Conservation (phyloP, 2,888 invertebrate species). For the Boloria selene region DNA sequence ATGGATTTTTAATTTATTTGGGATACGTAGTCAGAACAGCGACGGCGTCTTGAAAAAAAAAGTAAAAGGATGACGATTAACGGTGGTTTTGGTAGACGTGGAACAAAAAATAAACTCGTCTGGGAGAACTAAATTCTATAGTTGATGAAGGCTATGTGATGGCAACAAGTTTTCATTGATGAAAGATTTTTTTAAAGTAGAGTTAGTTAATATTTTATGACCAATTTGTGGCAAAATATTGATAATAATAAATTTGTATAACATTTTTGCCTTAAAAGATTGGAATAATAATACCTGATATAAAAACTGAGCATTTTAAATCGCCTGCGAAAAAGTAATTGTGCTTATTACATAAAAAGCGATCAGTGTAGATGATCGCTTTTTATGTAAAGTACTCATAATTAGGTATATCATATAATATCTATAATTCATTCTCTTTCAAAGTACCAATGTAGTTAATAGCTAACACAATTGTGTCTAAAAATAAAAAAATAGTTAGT, state of each 20-base stretch:
- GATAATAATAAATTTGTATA: too few relatives aligned
- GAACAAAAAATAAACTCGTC: conserved; percentile 26
- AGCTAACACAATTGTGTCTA: background rate
- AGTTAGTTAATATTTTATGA: background rate
- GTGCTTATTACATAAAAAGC: too few relatives aligned
- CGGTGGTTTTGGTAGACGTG: conserved; percentile 43
- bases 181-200: conserved; percentile 3
- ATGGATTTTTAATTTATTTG: conserved; percentile 74
- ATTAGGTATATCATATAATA: too few relatives aligned
- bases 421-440: background rate
- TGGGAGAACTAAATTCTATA: conserved; percentile 24
- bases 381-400: too few relatives aligned
- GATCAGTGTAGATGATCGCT: too few relatives aligned
- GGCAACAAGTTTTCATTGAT: background rate
- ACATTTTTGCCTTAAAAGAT: too few relatives aligned
- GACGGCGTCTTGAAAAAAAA: conserved; percentile 53
- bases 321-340: too few relatives aligned
- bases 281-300: too few relatives aligned
- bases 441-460: conserved; percentile 2
- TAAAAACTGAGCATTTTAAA: too few relatives aligned
- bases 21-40: conserved; percentile 51
- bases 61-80: conserved; percentile 52
- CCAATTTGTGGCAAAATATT: too few relatives aligned
- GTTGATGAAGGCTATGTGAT: conserved; percentile 4
- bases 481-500: conserved; percentile 9